Base-by-base conservation (phyloP, 1,140 invertebrate species). In the Camponotus floridanus region DNA sequence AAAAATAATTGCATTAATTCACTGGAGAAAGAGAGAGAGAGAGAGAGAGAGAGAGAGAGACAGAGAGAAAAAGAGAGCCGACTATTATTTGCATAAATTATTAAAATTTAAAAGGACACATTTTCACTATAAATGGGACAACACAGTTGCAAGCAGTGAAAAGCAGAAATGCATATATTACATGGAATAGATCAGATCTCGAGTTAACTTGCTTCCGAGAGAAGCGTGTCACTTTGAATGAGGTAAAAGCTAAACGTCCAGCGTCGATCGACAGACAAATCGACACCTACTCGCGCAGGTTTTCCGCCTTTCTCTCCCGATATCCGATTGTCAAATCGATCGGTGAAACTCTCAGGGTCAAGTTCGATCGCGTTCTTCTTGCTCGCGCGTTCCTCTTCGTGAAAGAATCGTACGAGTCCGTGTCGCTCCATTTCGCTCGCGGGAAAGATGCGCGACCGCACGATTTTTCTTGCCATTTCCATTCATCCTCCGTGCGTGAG, bases 271-370 rank as follows among this genome's bases (percentile, higher is more conserved):
- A 70, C 31, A 13, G n/a, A 36, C 64, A 80, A 80, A 70, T 80
- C 48, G 64, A 80, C 76, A 65, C n/a, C 31, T 33, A 21, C 42
- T 65, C 18, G 39, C 59, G 15, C 33, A n/a, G 11, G 45, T 64
- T 81, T 81, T 86, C 33, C 59, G 48, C 78, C 73, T 89, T 78
- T 89, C 83, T 86, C 76, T 78, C 51, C 51, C 45, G 15, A 42
- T 21, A 6, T 70, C 33, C 76, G 39, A 48, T 51, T 81, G 67
- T 45, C 42, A 48, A 26, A 61, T 15, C 26, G 5, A 65, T 5
- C 55, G 33, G 26, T 62, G 51, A 67, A 62, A 61, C 73, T 62
- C 45, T 68, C 76, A 62, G 57, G 51, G 76, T 83, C 84, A 89
- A 88, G 88, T 89, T 88, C 59, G 81, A 87, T 59, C 67, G 51